Base-by-base conservation (phyloP, 2,888 invertebrate species). In the Drosophila pegasa region DNA sequence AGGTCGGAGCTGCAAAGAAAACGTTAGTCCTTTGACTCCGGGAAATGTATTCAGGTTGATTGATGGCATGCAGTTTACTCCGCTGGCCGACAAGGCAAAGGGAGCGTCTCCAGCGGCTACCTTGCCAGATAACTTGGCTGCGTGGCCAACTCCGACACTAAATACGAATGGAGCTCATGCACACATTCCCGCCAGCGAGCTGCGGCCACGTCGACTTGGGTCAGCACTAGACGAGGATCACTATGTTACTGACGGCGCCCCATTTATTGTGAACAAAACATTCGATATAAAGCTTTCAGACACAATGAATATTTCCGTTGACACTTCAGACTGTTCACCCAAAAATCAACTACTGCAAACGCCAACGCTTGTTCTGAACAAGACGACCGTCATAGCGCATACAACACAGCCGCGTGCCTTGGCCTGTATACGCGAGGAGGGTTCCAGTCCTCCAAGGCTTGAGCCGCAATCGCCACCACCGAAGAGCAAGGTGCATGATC, bases 11-110 rank as follows among this genome's bases (percentile, higher is more conserved):
- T 84, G 80, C 0, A 94, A 93, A 66, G 94, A 93, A 89, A 93
- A 92, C 47, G 76, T 91, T 0, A 92, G 92, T 73, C 93, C 93
- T 55, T 89, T 85, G 73, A 93, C 88, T 72, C 93, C 71, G 59
- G 72, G 63, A 1, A 93, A 90, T 82, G 78, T 90, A 2, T 71
- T 84, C 56, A 79, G 78, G 57, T 61, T 91, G 16, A 91, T 92
- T 50, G 92, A 92, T 66, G 83, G 90, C 33, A 73, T 92, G 37
- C 78, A 90, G 48, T 92, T 92, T 63, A 92, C 93, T 0, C 93
- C 92, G 3, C 66, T 84, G 12, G 14, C 18, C 16, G 87, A 82
- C 1, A 76, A 73, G 0, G 74, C 60, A 0, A 62, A 57, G 1
- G 57, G 22, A 4, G 10, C 38, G 27, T 29, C 18, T 9, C 10